Percentiles rank a stretch among this genome's conserved stretches.
phyloP scores from a whole-genome alignment of 2,113 vertebrate genomes.

The Spilogale gracilis region DNA sequence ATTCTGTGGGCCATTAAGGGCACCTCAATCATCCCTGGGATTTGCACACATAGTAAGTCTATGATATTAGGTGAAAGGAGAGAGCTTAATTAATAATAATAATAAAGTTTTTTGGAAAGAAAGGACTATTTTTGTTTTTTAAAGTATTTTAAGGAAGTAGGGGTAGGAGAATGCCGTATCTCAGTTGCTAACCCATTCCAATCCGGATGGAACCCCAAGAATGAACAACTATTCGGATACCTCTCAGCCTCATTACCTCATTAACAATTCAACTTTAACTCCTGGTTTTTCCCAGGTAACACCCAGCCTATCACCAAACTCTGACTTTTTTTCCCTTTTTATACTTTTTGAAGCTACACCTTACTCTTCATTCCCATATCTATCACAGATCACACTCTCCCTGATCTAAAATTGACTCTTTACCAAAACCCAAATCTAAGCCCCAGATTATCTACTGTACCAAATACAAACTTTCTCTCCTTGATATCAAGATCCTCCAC shows the following conservation, averaged over 20 bases:
- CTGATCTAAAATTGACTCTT: neutral
- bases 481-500: neutral
- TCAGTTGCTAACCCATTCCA: neutral
- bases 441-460: neutral
- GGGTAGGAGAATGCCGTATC: neutral
- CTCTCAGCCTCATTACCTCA: neutral
- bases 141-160: neutral
- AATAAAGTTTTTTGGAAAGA: neutral
- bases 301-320: neutral
- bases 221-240: neutral
- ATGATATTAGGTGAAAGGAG: neutral
- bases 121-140: neutral
- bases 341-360: neutral
- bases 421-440: neutral
- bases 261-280: neutral
- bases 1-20: neutral
- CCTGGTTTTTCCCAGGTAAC: neutral
- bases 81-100: neutral
- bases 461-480: neutral
- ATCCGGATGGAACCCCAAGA: neutral
- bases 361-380: neutral
- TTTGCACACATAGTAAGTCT: neutral
- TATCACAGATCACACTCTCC: neutral
- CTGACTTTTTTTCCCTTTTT: neutral
- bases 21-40: neutral